A percentile compares a stretch with the other conserved stretches of the same genome.
These are phyloP conservation scores for Caenorhabditis doughertyi DNA, from an alignment of 2,888 invertebrate genomes.

Conservation along the genomic window DNA sequence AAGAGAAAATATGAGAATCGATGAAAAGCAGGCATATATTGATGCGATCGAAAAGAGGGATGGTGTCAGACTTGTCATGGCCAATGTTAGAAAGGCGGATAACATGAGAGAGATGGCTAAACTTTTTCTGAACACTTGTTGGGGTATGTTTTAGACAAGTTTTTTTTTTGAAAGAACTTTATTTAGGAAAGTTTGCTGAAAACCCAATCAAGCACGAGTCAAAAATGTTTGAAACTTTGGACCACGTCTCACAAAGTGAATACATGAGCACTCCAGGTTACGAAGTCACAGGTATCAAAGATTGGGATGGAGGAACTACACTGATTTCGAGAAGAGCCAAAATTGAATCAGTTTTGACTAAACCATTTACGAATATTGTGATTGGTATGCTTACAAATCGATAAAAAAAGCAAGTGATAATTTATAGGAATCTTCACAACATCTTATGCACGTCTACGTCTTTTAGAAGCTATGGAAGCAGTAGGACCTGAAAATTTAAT, in stretches of 20 bases:
- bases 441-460: constrained; percentile 1
- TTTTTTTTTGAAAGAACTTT: not conserved
- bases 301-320: constrained; percentile 2
- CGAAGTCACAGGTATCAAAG: constrained; percentile 1
- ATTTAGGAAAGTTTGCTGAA: constrained; percentile 13
- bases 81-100: constrained; percentile 12
- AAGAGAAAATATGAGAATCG: not conserved
- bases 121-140: constrained; percentile 14
- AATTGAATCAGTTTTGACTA: constrained; percentile 1
- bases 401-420: no score
- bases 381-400: not conserved
- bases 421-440: not conserved
- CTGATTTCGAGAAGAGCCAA: not conserved
- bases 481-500: constrained; percentile 10
- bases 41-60: not conserved
- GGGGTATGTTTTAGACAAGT: not conserved
- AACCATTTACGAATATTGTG: constrained; percentile 3
- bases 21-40: constrained; percentile 1
- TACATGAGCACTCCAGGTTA: constrained; percentile 1
- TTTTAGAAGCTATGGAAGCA: constrained; percentile 6
- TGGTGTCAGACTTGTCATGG: not conserved
- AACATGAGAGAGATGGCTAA: constrained; percentile 16
- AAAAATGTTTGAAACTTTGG: constrained; percentile 1
- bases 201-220: constrained; percentile 5
- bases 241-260: constrained; percentile 5